Evolutionary conservation across 64 coral and sea anemone species (phyloP), one percentile per base, ranked within the genome.

Genomic region (Montipora cactus): DNA sequence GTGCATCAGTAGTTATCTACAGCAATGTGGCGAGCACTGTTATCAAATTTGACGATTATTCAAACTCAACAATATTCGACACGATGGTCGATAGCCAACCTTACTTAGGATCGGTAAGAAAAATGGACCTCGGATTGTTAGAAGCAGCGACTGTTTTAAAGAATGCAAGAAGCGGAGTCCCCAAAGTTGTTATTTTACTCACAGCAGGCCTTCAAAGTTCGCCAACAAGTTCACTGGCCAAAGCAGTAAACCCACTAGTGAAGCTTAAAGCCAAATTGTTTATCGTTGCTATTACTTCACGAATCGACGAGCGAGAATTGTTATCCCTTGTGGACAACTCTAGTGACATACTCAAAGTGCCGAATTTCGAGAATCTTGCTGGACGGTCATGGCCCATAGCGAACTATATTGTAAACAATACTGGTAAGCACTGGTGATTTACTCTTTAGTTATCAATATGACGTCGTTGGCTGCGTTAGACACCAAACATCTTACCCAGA

Each of bases 91-190:
- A 96, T 7, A 79, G 58, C 70, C 74, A 80, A 8, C 78, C 58
- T 7, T 81, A 86, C 44, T 44, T 96, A 20, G 83, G 83, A 51
- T 84, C 79, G 8, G 1, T 78, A 10, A 78, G 95, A 45, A 82
- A 90, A 79, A 96, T 93, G 69, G 91, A 96, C 87, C 80, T 59
- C 51, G 95, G 87, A 57, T 83, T 96, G 81, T 87, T 75, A 90
- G 47, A 84, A 10, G 80, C 87, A 12, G 87, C 81, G 4, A 48
- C 80, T 23, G 45, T 79, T 28, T 51, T 96, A 3, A 80, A 68
- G 19, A 83, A 78, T 21, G 66, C 87, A 47, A 79, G 95, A 16
- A 44, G 62, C 0, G 52, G 75, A 78, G 75, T 89, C 45, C 95
- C 80, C 15, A 74, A 75, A 18, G 78, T 96, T 28, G 87, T 96